Evolutionary conservation across 1,140 invertebrate genomes (phyloP).

Genomic region (Orius insidiosus): DNA sequence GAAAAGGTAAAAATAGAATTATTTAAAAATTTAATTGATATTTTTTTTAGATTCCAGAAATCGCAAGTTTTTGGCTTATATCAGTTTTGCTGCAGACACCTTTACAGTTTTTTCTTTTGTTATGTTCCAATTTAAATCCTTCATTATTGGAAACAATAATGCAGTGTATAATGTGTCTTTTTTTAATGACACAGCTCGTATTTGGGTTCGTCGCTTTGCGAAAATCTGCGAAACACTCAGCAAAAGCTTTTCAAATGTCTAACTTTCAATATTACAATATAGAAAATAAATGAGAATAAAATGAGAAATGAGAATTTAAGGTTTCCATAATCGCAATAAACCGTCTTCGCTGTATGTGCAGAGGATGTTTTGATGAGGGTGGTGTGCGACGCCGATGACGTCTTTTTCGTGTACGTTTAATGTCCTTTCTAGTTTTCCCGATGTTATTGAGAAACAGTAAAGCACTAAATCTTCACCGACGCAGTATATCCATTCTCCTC

Average conservation of each 20-base stretch:
- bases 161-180: slow-evolving; percentile 42
- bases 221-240: slow-evolving; percentile 36
- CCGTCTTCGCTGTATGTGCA: slow-evolving; percentile 96
- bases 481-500: slow-evolving; percentile 96
- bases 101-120: slow-evolving; percentile 49
- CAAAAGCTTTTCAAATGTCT: slow-evolving; percentile 28
- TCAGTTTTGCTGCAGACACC: slow-evolving; percentile 69
- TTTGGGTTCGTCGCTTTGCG: slow-evolving; percentile 44
- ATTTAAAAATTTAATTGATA: slow-evolving; percentile 12
- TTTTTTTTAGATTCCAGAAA: slow-evolving; percentile 60
- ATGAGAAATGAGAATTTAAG: slow-evolving; percentile 33
- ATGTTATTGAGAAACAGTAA: slow-evolving; percentile 90
- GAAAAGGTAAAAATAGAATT: slow-evolving; percentile 43
- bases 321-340: slow-evolving; percentile 89
- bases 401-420: slow-evolving; percentile 95
- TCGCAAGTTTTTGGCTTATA: slow-evolving; percentile 74
- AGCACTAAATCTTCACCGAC: slow-evolving; percentile 93
- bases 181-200: slow-evolving; percentile 48
- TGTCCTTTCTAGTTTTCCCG: slow-evolving; percentile 95
- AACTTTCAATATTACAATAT: not conserved
- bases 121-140: slow-evolving; percentile 36
- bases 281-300: not conserved
- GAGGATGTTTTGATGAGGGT: slow-evolving; percentile 96
- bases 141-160: slow-evolving; percentile 46
- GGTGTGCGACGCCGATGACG: slow-evolving; percentile 92